Base-by-base conservation (phyloP, 2,888 invertebrate species). In the Microdon myrmicae region DNA sequence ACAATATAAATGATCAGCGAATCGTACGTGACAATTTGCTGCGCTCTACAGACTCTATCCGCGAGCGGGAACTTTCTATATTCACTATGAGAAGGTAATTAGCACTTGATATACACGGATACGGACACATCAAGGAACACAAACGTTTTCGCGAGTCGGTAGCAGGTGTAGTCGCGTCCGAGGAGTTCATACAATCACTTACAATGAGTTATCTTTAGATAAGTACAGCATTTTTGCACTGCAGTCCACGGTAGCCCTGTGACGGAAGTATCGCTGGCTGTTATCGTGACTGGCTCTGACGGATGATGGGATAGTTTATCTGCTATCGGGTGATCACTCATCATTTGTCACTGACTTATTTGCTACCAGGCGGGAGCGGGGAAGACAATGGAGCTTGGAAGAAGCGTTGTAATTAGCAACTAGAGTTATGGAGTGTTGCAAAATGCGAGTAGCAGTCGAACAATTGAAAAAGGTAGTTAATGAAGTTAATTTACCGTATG, bases 1-100 rank as follows among this genome's bases (percentile, higher is more conserved):
- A 34, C 22, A 35, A 61, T 61, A 61, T 64, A 51, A 64, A 64
- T 58, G 61, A 64, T 64, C 61, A 56, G 56, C 61, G 61, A 64
- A 45, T 56, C 22, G 45, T 58, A 64, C 58, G 58, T 58, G 58
- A 64, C 61, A 51, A 64, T 56, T 51, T 51, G 58, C 26, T 41
- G 49, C 61, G 58, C 49, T 64, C 26, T 45, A 25, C 23, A 23
- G 13, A 14, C 23, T 37, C 20, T 13, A 13, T 6, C n/a, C 7
- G 16, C 9, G 7, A 3, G 8, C 20, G 12, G 1, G 8, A 4
- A 4, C 9, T 35, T 17, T 26, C 58, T 58, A 64, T 51, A 51
- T 64, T 49, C 56, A 64, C 61, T 56, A 64, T 64, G 61, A 45
- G 45, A 39, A 64, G 51, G 39, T 64, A 58, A 64, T 64, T 64